These are phyloP conservation scores for Macrotis lagotis DNA, from an alignment of 2,113 vertebrate species.

Conservation along the genomic window DNA sequence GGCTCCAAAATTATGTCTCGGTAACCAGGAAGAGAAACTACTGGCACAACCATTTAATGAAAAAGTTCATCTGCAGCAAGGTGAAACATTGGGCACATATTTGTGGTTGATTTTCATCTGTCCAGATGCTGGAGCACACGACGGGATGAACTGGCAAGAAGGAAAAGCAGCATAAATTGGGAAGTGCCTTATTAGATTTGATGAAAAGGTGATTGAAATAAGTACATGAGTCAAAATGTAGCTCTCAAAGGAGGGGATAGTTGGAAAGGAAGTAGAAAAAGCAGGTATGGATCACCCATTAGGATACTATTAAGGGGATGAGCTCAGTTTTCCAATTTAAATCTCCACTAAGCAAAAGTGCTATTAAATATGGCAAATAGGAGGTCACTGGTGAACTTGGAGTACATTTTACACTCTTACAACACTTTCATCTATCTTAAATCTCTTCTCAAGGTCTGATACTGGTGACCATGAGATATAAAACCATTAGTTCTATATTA, in stretches of 20 bases:
- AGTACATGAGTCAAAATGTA: neutral
- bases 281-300: neutral
- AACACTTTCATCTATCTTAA: neutral
- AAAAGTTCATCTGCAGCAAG: neutral
- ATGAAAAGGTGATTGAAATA: neutral
- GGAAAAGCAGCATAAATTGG: neutral
- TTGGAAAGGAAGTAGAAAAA: neutral
- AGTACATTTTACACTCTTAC: neutral
- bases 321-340: neutral
- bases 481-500: neutral
- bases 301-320: neutral
- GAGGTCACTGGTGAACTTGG: neutral
- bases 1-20: neutral
- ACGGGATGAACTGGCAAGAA: neutral
- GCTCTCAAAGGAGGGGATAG: neutral
- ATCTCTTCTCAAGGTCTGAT: neutral
- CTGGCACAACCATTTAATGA: neutral
- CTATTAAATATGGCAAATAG: neutral
- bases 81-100: neutral
- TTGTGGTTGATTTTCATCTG: constrained; percentile 9
- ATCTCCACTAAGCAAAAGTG: neutral
- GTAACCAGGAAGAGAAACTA: neutral
- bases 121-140: neutral
- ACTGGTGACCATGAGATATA: neutral
- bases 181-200: neutral